Base-by-base conservation (phyloP, 2,888 invertebrate genomes). In the Macrophya alboannulata region DNA sequence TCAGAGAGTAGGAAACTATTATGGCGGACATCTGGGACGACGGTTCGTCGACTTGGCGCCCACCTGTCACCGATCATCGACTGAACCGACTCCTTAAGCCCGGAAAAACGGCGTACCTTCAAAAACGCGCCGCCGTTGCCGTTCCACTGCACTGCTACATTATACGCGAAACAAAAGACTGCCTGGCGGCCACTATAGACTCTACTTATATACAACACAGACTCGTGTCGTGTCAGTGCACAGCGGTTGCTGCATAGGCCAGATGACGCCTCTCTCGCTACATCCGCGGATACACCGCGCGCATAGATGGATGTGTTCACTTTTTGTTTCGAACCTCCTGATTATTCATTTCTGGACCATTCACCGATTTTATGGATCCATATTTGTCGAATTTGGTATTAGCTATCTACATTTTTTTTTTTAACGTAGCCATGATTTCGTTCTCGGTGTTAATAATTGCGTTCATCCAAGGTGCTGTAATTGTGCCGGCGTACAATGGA, bases 1-100 rank as follows among this genome's bases (percentile, higher is more conserved):
- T 62, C 81, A 81, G 62, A 59, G 81, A 62, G 40, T 81, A 81
- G 81, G 81, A 59, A 81, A 81, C 81, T 17, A 43, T 51, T 31
- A 81, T 62, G 81, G 25, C 43, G 59, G 81, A 62, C 62, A 81
- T 81, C 81, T 81, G 81, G 81, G 62, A 51, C 77, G 51, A 43
- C 48, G 81, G 59, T 81, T 81, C 62, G 62, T 81, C 1, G 81
- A 81, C 81, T 43, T 59, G 59, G 81, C 40, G 59, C 59, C 81
- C 81, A 81, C 59, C 81, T 81, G 81, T 81, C 81, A 81, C 51
- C 81, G 59, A 62, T 81, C 81, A 62, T 81, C 81, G 59, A 62
- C 59, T 81, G 59, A 31, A 31, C 31, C 3, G 31, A 62, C 59
- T 59, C 59, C 59, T 62, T 81, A 21, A 25, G 62, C 40, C 51